These are phyloP conservation scores for Chouioia cunea DNA, from an alignment of 2,888 invertebrate species.

Conservation along the genomic window DNA sequence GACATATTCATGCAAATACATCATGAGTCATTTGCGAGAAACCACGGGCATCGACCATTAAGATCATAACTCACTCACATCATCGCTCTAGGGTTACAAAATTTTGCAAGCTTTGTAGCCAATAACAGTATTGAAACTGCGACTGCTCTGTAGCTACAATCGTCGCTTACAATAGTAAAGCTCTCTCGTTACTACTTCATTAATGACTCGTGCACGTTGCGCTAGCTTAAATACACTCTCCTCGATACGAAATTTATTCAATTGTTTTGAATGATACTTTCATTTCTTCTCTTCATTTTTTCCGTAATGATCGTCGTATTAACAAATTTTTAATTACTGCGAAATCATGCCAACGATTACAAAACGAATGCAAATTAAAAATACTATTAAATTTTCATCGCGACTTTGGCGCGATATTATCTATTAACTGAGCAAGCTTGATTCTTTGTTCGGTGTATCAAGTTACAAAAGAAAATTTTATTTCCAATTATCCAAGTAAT, in stretches of 20 bases:
- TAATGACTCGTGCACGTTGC: constrained; percentile 28
- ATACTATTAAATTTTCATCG: background rate
- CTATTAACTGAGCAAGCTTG: too few species aligned
- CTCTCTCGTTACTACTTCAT: constrained; percentile 25
- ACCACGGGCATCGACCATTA: constrained; percentile 4
- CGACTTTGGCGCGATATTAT: too few species aligned
- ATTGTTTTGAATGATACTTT: too few species aligned
- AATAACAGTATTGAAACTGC: constrained; percentile 22
- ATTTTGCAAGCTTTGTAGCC: constrained; percentile 22
- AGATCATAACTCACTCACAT: constrained; percentile 30
- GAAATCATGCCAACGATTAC: too few species aligned
- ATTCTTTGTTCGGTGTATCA: background rate
- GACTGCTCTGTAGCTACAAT: constrained; percentile 4
- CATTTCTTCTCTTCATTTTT: too few species aligned
- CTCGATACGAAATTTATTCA: constrained; percentile 18
- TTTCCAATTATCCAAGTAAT: constrained; percentile 18
- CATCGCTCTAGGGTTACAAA: constrained; percentile 13
- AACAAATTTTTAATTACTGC: too few species aligned
- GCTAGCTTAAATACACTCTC: constrained; percentile 22
- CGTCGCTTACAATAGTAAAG: constrained; percentile 25
- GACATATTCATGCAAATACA: too few species aligned
- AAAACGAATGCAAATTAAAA: background rate
- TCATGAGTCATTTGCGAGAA: too few species aligned
- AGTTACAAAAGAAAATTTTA: constrained; percentile 1
- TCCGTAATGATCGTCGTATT: too few species aligned